Evolutionary conservation across 2,797 vertebrate species (phyloP), one percentile per base, ranked within the genome.

Genomic region (Myiotriccus ornatus): DNA sequence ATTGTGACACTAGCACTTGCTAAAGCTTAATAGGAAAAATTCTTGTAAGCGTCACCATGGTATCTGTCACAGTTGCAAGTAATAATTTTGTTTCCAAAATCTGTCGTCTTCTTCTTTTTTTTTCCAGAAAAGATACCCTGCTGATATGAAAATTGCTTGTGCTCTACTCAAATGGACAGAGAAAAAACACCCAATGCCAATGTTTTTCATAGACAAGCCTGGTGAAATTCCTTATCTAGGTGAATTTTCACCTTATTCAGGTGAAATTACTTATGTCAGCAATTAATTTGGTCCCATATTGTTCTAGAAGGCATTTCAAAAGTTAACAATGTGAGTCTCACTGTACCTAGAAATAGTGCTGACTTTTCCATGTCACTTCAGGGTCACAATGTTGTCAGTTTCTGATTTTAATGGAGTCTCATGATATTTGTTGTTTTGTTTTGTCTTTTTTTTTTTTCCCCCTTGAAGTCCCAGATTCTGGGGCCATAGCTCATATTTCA

Each of bases 21-120:
- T 96, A 93, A 98, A 97, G 77, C 89, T 97, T 97, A 98, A 97
- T 97, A 95, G 89, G 90, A 97, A 98, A 98, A 97, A 97, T 93
- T 96, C 94, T 96, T 97, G 87, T 94, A 96, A 97, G 96, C 25
- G 6, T 95, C 70, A 60, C 96, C 90, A 91, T 95, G 90, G 89
- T 97, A 97, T 97, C 97, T 97, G 88, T 97, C 97, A 96, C 81
- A 92, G 91, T 75, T 83, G 35, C 84, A 98, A 93, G 94, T 93
- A 97, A 97, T 96, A 97, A 97, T 97, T 96, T 96, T 93, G 55
- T 90, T 96, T 93, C 95, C 74, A 90, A 90, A 95, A 94, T 93
- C 77, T 88, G 44, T 55, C 4, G 0, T 14, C 32, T 91, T 41
- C 13, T 81, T 55, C 12, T 65, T 73, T 69, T 60, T 47, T 81